Conservation (phyloP, 1,140 invertebrate genomes). For the Hylaeus volcanicus region DNA sequence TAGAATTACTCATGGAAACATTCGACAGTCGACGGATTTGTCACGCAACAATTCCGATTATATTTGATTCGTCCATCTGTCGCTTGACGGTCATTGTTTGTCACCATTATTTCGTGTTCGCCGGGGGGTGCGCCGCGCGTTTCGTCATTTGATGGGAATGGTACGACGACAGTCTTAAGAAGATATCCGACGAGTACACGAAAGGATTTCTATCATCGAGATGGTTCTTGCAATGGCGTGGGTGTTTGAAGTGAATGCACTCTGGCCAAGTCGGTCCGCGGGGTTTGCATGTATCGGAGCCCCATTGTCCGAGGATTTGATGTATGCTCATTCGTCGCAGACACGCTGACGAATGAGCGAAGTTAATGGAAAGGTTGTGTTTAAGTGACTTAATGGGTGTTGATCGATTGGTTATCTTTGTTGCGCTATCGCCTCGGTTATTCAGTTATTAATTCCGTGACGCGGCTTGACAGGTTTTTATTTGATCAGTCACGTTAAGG, state of each 20-base stretch:
- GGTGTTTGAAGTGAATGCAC: conserved; percentile 37
- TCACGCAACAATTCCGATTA: neutral
- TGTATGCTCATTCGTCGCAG: conserved; percentile 35
- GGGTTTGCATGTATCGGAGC: conserved; percentile 31
- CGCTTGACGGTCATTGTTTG: conserved; percentile 27
- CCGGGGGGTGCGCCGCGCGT: conserved; percentile 25
- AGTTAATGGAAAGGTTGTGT: conserved; percentile 51
- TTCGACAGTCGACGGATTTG: neutral
- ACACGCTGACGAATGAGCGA: conserved; percentile 34
- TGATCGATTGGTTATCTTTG: conserved; percentile 24
- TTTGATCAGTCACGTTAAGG: neutral
- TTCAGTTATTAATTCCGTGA: conserved; percentile 38
- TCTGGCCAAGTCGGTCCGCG: neutral
- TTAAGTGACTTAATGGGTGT: conserved; percentile 38
- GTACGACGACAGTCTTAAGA: conserved; percentile 34
- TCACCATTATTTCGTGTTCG: conserved; percentile 33
- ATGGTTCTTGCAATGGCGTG: conserved; percentile 38
- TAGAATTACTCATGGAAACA: no score
- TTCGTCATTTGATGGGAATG: conserved; percentile 37
- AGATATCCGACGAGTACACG: conserved; percentile 16
- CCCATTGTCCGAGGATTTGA: conserved; percentile 42
- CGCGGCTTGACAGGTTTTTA: neutral
- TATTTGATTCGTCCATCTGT: neutral
- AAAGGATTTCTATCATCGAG: conserved; percentile 40
- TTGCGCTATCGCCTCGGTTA: conserved; percentile 13